These are phyloP conservation scores for Cephus cinctus DNA, from an alignment of 1,140 invertebrate species.

Conservation along the genomic window DNA sequence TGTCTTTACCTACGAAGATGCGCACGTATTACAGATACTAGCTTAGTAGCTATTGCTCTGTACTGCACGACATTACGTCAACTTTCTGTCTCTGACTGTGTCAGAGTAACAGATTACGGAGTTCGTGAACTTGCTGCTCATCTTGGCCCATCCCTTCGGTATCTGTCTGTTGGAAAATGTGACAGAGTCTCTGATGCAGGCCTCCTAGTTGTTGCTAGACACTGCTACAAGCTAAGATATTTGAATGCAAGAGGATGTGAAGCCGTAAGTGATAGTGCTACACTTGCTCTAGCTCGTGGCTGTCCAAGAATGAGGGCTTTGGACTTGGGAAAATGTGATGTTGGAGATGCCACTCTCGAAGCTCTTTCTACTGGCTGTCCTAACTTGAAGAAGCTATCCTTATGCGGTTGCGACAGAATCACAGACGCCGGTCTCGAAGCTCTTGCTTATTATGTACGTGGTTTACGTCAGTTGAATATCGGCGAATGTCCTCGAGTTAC, in stretches of 20 bases:
- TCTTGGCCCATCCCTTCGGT: constrained; percentile 78
- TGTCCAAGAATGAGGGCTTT: constrained; percentile 81
- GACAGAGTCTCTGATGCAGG: constrained; percentile 83
- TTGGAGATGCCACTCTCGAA: constrained; percentile 82
- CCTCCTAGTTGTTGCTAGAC: constrained; percentile 80
- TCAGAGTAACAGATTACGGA: constrained; percentile 86
- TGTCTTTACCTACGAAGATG: constrained; percentile 89
- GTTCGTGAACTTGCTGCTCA: constrained; percentile 82
- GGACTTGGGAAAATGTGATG: constrained; percentile 90
- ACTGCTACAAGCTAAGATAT: constrained; percentile 87
- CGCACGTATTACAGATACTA: constrained; percentile 78
- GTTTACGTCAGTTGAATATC: constrained; percentile 86
- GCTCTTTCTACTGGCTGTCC: constrained; percentile 85
- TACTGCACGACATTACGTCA: constrained; percentile 83
- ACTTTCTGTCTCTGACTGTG: constrained; percentile 87
- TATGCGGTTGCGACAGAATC: constrained; percentile 86
- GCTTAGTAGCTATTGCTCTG: constrained; percentile 78
- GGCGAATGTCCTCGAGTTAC: constrained; percentile 84
- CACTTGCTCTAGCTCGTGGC: constrained; percentile 77
- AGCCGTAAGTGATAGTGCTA: constrained; percentile 85
- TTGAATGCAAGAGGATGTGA: constrained; percentile 89
- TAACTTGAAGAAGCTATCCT: constrained; percentile 84
- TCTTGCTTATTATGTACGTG: constrained; percentile 83
- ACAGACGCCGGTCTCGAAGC: constrained; percentile 84
- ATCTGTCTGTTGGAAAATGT: constrained; percentile 88